phyloP scores from a whole-genome alignment of 2,113 vertebrate genomes.

The Parus major region DNA sequence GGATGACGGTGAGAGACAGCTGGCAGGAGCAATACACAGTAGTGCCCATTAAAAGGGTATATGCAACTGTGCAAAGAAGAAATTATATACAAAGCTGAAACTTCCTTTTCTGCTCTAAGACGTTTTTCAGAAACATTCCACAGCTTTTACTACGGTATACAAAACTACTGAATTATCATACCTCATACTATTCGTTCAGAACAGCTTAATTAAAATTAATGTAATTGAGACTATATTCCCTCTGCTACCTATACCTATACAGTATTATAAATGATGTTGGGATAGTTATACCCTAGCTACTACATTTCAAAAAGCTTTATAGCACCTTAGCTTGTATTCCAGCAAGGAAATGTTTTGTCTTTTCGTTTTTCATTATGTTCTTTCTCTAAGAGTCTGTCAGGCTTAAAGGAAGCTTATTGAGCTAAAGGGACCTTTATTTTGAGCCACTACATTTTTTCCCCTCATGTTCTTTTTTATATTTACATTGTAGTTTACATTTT shows the following conservation, averaged over 20 bases:
- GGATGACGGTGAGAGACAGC: background rate
- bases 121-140: background rate
- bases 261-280: background rate
- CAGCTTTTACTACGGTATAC: background rate
- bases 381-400: background rate
- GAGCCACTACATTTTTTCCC: background rate
- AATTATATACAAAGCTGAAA: background rate
- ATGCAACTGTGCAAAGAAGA: background rate
- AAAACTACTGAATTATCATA: background rate
- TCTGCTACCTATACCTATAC: background rate
- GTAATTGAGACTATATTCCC: constrained; percentile 16
- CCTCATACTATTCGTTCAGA: constrained; percentile 23
- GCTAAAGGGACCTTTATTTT: constrained; percentile 1
- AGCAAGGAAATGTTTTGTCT: background rate
- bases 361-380: background rate
- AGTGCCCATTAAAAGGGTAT: background rate
- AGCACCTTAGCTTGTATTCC: background rate
- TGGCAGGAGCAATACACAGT: background rate
- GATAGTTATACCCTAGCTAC: background rate
- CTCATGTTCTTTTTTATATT: background rate
- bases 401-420: background rate
- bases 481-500: background rate
- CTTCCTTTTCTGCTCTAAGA: background rate
- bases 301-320: background rate
- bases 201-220: constrained; percentile 56